These are phyloP conservation scores for Pedicia rivosa DNA, from an alignment of 2,888 invertebrate species.

Conservation along the genomic window DNA sequence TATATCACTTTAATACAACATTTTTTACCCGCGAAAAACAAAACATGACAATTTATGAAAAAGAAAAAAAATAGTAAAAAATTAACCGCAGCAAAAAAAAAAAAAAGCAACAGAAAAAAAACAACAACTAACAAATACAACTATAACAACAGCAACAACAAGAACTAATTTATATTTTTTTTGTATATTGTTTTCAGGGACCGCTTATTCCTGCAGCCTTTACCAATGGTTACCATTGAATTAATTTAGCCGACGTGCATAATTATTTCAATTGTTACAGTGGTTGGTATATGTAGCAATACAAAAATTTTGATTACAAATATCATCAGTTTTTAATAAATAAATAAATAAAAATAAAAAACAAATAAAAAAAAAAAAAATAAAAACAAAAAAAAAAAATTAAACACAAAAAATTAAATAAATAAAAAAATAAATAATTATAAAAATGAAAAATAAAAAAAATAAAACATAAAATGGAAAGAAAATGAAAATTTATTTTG, in stretches of 20 bases:
- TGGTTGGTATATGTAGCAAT: slow-evolving; percentile 19
- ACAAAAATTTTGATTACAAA: slow-evolving; percentile 3
- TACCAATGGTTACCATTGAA: slow-evolving; percentile 96
- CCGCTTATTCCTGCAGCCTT: slow-evolving; percentile 96
- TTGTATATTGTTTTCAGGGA: slow-evolving; percentile 54
- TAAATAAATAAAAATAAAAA: slow-evolving; percentile 13
- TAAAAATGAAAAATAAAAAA: slow-evolving; percentile 11
- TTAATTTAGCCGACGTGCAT: slow-evolving; percentile 22
- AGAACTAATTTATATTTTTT: neutral
- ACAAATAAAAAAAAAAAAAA: slow-evolving; percentile 23
- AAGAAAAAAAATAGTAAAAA: too few species aligned
- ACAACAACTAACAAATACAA: too few species aligned
- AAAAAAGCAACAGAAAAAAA: too few species aligned
- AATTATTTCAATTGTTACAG: slow-evolving; percentile 13
- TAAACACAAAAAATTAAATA: slow-evolving; percentile 1
- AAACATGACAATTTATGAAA: too few species aligned
- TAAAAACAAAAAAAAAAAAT: too few species aligned
- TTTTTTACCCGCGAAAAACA: too few species aligned
- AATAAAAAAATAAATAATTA: slow-evolving; percentile 5
- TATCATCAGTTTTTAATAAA: slow-evolving; percentile 18
- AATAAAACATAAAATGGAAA: slow-evolving; percentile 9
- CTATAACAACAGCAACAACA: neutral
- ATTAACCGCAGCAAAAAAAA: too few species aligned
- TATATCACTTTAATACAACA: too few species aligned
- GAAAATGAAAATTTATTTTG: neutral